These are phyloP conservation scores for Rhipidura dahli DNA, from an alignment of 2,113 vertebrate species.

Conservation along the genomic window DNA sequence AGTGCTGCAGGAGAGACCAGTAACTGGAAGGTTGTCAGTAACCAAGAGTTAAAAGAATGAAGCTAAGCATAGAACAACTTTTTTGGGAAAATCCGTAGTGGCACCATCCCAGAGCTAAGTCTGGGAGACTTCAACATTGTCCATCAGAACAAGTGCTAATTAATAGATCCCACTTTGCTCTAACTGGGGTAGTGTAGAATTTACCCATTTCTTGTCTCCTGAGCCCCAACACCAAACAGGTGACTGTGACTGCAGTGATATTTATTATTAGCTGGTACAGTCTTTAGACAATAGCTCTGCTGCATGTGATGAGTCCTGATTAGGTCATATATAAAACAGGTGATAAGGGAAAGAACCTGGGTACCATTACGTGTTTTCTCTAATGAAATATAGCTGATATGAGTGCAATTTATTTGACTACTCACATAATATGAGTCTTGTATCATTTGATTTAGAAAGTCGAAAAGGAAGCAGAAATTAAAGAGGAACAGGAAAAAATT, in stretches of 20 bases:
- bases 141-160: neutral
- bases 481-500: neutral
- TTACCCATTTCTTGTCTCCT: neutral
- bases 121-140: neutral
- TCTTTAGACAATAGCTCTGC: neutral
- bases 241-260: neutral
- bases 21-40: neutral
- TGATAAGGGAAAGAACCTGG: neutral
- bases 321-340: neutral
- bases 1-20: neutral
- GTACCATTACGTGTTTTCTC: neutral
- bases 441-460: neutral
- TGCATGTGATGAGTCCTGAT: neutral
- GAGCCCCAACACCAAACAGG: accelerated
- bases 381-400: neutral
- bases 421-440: neutral
- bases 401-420: neutral
- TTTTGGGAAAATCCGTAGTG: neutral
- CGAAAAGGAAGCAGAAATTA: neutral
- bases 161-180: neutral
- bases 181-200: neutral
- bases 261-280: neutral
- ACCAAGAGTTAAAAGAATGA: neutral
- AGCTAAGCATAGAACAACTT: neutral
- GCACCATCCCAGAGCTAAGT: neutral